These are phyloP conservation scores for Sylvia atricapilla DNA, from an alignment of 2,113 vertebrate genomes.

Conservation along the genomic window DNA sequence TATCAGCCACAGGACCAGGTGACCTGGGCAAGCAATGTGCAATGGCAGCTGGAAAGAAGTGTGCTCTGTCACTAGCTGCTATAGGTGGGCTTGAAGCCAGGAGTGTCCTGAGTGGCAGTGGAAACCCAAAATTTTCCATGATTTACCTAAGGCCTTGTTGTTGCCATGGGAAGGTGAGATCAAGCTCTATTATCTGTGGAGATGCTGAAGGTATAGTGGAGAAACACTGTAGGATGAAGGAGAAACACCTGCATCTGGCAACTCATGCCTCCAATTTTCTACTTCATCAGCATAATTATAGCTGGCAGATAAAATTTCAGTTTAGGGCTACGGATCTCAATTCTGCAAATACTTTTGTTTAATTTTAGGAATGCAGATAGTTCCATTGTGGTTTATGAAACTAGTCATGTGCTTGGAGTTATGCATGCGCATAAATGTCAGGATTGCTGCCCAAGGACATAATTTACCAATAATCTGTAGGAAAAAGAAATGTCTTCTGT, in stretches of 20 bases:
- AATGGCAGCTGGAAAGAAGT: neutral
- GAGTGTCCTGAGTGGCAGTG: neutral
- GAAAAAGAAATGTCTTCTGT: slow-evolving; percentile 33
- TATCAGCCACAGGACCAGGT: neutral
- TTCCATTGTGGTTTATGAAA: slow-evolving; percentile 43
- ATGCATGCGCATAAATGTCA: slow-evolving; percentile 27
- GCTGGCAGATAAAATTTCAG: neutral
- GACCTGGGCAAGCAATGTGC: neutral
- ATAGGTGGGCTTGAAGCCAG: neutral
- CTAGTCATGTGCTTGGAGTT: slow-evolving; percentile 30
- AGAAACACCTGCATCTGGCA: neutral
- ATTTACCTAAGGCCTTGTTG: neutral
- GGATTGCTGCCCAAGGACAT: slow-evolving; percentile 39
- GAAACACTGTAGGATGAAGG: neutral
- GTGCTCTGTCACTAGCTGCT: neutral
- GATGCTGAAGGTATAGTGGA: neutral
- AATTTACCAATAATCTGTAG: slow-evolving; percentile 31
- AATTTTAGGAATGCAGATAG: slow-evolving; percentile 12
- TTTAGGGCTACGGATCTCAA: neutral
- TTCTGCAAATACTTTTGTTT: slow-evolving; percentile 26
- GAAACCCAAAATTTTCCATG: neutral
- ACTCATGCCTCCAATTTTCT: neutral
- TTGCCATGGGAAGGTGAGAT: neutral
- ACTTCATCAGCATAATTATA: neutral
- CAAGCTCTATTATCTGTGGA: neutral